These are phyloP conservation scores for Itoplectis maculator DNA, from an alignment of 2,888 invertebrate genomes.

Conservation along the genomic window DNA sequence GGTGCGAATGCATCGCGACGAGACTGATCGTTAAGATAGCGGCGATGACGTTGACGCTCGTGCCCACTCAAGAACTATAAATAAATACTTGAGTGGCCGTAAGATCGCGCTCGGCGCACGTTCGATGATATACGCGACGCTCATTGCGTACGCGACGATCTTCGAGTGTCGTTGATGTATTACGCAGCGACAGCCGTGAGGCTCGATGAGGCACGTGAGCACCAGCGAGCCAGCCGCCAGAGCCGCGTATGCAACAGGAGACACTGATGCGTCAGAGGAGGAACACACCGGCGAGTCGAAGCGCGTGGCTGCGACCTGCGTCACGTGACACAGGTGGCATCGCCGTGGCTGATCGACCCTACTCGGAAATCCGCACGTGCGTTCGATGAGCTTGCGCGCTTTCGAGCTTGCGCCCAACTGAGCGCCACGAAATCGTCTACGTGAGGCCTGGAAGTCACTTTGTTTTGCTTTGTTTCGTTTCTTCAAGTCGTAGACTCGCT, in stretches of 20 bases:
- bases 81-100: constrained; percentile 44
- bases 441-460: not conserved
- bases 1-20: constrained; percentile 13
- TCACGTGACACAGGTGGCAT: constrained; percentile 20
- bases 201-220: constrained; percentile 24
- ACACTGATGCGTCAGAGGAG: constrained; percentile 60
- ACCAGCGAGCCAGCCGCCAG: not conserved
- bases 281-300: constrained; percentile 46
- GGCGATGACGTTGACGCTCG: constrained; percentile 44
- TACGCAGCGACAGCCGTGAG: not conserved
- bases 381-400: constrained; percentile 30
- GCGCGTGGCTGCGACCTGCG: constrained; percentile 44
- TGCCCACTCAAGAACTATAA: constrained; percentile 53
- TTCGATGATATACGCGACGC: constrained; percentile 15
- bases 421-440: not conserved
- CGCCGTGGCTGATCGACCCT: constrained; percentile 43
- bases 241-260: constrained; percentile 19
- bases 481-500: not conserved
- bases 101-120: constrained; percentile 45
- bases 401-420: constrained; percentile 26
- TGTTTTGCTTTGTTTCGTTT: not conserved
- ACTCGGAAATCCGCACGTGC: constrained; percentile 60
- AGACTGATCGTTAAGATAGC: constrained; percentile 24
- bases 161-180: constrained; percentile 26
- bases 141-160: constrained; percentile 38